Evolutionary conservation across 2,797 vertebrate genomes (phyloP), one percentile per base, ranked within the genome.

Genomic region (Malurus leucopterus): DNA sequence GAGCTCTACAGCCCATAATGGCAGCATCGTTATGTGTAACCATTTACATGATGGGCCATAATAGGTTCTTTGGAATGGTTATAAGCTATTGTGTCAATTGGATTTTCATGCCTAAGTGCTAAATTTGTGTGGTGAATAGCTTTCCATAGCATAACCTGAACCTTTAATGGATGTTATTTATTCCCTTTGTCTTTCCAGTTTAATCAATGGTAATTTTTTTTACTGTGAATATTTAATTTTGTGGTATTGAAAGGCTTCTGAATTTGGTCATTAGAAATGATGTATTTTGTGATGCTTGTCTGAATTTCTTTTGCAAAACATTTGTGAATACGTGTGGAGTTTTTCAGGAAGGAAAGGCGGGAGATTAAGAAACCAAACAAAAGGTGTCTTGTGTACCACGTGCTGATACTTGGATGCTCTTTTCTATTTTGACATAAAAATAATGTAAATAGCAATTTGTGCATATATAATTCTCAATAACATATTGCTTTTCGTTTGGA

Each of bases 31-130:
- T 91, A 74, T 46, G 24, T 70, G 75, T 21, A 58, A 61, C 51
- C 44, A 32, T 86, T 92, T 84, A 36, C 22, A n/a, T 49, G 78
- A 92, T 80, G 63, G 72, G 77, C 91, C 15, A 10, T 88, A 86
- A 75, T 53, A 82, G 41, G n/a, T 89, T 78, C 65, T 55, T 43
- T 36, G 54, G 38, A 85, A 82, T 50, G n/a, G 22, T 64, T 93
- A 70, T 89, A 72, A 59, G 44, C 76, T 86, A 44, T 58, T 59
- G 49, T 58, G 61, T 67, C 83, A 88, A 84, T 63, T 83, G 68
- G 58, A 70, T 94, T 92, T 92, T 87, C 79, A 79, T 75, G 34
- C 49, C 9, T 46, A 86, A 91, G 36, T 34, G 40, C 55, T 89
- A 47, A 67, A 72, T 86, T 34, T 74, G 27, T 26, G 75, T 50